Base-by-base conservation (phyloP, 1,140 invertebrate genomes). In the Halyomorpha halys region DNA sequence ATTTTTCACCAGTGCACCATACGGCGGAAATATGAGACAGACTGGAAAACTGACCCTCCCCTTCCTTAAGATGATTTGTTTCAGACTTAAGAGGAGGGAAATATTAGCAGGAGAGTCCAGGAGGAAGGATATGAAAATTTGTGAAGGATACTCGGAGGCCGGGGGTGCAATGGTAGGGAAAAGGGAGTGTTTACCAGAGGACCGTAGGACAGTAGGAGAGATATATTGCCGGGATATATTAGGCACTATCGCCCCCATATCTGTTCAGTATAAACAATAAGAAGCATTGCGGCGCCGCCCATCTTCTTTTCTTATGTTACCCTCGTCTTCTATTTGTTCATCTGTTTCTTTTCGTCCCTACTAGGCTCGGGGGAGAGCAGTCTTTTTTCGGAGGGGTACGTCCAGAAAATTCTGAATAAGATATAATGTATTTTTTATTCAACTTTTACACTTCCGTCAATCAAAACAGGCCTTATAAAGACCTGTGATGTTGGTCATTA, bases 231-330 rank as follows among this genome's bases (percentile, higher is more conserved):
- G 18, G 53, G 53, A 56, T 56, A 56, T 56, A 56, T 56, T 56
- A 56, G 53, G 23, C 23, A 56, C 18, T 56, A 56, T 56, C 53
- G 53, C 53, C 53, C 53, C 53, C 23, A 56, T 56, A 56, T 56
- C 53, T 56, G 53, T 11, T 11, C 53, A 56, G 53, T 56, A 56
- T 56, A 56, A 56, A 56, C 53, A 56, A 56, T 56, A 56, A 56
- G 53, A 56, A 56, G 18, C 18, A 56, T 56, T 16, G 53, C 53
- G 53, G 53, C 53, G 53, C 53, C 53, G 15, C 18, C 23, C 15
- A 23, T 56, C 53, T 49, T 21, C n/a, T 19, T 21, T 49, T 21
- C 47, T 49, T 49, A 21, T 49, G n/a, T 49, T 19, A 49, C 47
- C 47, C 21, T 49, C 47, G 47, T 49, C 21, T 49, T 49, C n/a